Conservation (phyloP, 1,140 invertebrate genomes). For the Muscidifurax raptorellus region DNA sequence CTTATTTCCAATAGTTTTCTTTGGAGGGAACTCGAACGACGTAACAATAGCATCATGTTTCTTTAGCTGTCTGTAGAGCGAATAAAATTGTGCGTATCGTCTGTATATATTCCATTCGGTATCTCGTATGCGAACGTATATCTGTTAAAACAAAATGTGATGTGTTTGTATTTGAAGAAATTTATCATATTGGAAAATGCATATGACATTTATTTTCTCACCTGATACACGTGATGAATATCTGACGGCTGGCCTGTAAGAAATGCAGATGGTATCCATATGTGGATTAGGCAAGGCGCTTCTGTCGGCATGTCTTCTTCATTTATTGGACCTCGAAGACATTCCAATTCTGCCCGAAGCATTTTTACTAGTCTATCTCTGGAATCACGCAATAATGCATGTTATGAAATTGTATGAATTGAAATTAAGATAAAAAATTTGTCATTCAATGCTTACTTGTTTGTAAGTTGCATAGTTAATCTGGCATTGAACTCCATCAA, state of each 20-base stretch:
- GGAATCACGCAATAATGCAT: not conserved
- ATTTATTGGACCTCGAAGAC: slow-evolving; percentile 81
- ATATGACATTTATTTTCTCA: slow-evolving; percentile 66
- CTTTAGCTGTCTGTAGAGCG: slow-evolving; percentile 87
- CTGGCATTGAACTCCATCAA: slow-evolving; percentile 94
- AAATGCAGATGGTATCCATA: slow-evolving; percentile 94
- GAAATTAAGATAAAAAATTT: slow-evolving; percentile 4
- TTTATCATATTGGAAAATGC: not conserved
- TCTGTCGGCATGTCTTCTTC: slow-evolving; percentile 73
- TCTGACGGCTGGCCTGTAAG: slow-evolving; percentile 86
- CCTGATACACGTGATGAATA: slow-evolving; percentile 92
- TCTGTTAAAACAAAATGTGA: slow-evolving; percentile 70
- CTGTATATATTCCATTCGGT: slow-evolving; percentile 96
- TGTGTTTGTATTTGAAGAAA: not conserved
- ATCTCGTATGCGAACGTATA: slow-evolving; percentile 88
- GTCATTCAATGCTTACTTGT: slow-evolving; percentile 58
- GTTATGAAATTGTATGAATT: not conserved
- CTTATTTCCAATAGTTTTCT: slow-evolving; percentile 93
- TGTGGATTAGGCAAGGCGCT: slow-evolving; percentile 83
- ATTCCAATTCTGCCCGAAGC: slow-evolving; percentile 81
- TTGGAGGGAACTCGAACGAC: slow-evolving; percentile 94
- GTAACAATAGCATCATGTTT: slow-evolving; percentile 87
- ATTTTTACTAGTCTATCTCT: slow-evolving; percentile 82
- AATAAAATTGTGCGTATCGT: slow-evolving; percentile 92
- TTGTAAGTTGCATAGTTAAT: slow-evolving; percentile 70